Base-by-base conservation (phyloP, 2,797 vertebrate species). In the Kryptopterus vitreolus region DNA sequence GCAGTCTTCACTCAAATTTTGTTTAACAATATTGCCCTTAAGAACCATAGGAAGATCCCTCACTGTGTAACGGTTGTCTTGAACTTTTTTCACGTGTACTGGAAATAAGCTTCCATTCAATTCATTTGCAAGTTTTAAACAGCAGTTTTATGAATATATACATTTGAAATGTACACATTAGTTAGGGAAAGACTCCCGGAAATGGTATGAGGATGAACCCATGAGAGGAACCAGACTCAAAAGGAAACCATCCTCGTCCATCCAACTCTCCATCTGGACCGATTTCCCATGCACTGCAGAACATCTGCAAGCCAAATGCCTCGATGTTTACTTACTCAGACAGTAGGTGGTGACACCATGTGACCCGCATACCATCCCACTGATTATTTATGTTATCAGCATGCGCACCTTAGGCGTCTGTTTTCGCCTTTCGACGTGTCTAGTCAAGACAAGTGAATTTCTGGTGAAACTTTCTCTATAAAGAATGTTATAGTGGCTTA, bases 301-400 rank as follows among this genome's bases (percentile, higher is more conserved):
- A 70, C 16, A 31, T 70, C 68, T 70, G 46, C 10, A 70, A 70
- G 31, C 18, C 69, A 35, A 13, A 24, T 13, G 18, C n/a, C 29
- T 71, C 18, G 2, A 15, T 55, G 69, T 71, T 55, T 53, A 35
- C 69, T 11, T 55, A 13, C 4, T 33, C 3, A 55, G 43, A 33
- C 26, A 52, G 48, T 50, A 10, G 1, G 0, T n/a, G 69, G 22
- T 71, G 50, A 71, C 50, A 7, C 26, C 18, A 53, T 71, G 69
- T 33, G 48, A 10, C 29, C 68, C 52, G 68, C 68, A 52, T 70
- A 52, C 15, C 24, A 52, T 52, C 48, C 26, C 68, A 31, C 3
- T 31, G 48, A 70, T 70, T 70, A 70, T 70, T 52, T 70, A 52
- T 52, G 24, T 31, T 52, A 52, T 31, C 46, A 70, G 68, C 48